Evolutionary conservation across 1,140 invertebrate genomes (phyloP).

Genomic region (Spodoptera litura): DNA sequence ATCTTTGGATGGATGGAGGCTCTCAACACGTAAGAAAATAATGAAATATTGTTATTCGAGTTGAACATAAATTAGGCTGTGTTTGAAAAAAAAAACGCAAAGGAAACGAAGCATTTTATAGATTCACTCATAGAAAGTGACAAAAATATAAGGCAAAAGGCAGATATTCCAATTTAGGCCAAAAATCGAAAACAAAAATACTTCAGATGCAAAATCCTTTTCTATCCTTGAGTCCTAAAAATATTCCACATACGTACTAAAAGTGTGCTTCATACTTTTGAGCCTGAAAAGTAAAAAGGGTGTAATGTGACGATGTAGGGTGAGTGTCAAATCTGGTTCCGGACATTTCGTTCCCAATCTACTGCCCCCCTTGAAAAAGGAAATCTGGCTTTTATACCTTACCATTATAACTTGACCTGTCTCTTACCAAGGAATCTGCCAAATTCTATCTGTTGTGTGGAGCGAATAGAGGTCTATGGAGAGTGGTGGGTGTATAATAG

Average conservation of each 20-base stretch:
- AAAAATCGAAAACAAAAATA: too few relatives aligned
- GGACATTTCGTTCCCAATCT: slow-evolving; percentile 66
- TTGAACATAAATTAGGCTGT: too few relatives aligned
- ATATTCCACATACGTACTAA: neutral
- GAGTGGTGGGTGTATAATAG: slow-evolving; percentile 48
- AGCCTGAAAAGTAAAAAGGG: slow-evolving; percentile 51
- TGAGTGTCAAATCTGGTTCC: slow-evolving; percentile 69
- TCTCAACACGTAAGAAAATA: too few relatives aligned
- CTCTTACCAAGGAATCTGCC: neutral
- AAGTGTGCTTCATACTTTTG: slow-evolving; percentile 44
- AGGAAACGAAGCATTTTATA: too few relatives aligned
- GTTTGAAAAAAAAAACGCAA: too few relatives aligned
- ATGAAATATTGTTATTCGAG: too few relatives aligned
- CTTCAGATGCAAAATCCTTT: neutral
- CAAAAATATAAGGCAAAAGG: too few relatives aligned
- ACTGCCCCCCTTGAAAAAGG: slow-evolving; percentile 58
- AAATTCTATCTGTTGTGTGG: neutral
- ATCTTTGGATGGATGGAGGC: neutral
- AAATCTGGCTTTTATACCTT: slow-evolving; percentile 53
- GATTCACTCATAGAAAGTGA: too few relatives aligned
- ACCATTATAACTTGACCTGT: slow-evolving; percentile 47
- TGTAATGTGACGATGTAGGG: slow-evolving; percentile 62
- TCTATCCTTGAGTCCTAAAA: too few relatives aligned
- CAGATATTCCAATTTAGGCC: too few relatives aligned
- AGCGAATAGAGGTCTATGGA: slow-evolving; percentile 18